A percentile compares a stretch with the other conserved stretches of the same genome.
These are phyloP conservation scores for Coleophora deauratella DNA, from an alignment of 2,888 invertebrate species.

Conservation along the genomic window DNA sequence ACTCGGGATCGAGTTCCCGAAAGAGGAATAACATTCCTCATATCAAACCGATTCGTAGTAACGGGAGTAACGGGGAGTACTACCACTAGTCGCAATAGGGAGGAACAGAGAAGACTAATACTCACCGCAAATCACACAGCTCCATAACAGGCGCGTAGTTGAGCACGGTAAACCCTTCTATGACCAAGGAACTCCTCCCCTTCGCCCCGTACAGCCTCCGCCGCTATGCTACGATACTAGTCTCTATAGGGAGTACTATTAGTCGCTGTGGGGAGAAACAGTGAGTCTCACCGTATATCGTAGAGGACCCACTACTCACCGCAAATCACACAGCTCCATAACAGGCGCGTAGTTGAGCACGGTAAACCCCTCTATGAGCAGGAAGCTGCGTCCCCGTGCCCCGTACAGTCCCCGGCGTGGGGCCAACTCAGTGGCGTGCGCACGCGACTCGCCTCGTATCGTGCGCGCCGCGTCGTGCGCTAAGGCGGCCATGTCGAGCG, in stretches of 20 bases:
- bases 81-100: no score
- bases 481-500: constrained; percentile 77
- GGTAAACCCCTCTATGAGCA: constrained; percentile 85
- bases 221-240: no score
- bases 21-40: no score
- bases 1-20: no score
- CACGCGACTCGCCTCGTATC: neutral
- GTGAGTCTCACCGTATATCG: no score
- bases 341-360: constrained; percentile 81
- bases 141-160: constrained; percentile 79
- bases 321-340: constrained; percentile 78
- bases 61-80: no score
- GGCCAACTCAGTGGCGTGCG: neutral
- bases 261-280: no score
- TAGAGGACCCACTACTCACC: no score
- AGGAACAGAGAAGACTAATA: no score
- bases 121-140: constrained; percentile 77
- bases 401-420: constrained; percentile 7
- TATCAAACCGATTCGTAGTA: no score
- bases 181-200: constrained; percentile 72
- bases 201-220: constrained; percentile 9
- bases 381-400: constrained; percentile 51
- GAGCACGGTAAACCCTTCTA: constrained; percentile 86
- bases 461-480: neutral
- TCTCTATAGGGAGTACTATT: no score